Base-by-base conservation (phyloP, 2,888 invertebrate species). In the Pyrrhia umbra region DNA sequence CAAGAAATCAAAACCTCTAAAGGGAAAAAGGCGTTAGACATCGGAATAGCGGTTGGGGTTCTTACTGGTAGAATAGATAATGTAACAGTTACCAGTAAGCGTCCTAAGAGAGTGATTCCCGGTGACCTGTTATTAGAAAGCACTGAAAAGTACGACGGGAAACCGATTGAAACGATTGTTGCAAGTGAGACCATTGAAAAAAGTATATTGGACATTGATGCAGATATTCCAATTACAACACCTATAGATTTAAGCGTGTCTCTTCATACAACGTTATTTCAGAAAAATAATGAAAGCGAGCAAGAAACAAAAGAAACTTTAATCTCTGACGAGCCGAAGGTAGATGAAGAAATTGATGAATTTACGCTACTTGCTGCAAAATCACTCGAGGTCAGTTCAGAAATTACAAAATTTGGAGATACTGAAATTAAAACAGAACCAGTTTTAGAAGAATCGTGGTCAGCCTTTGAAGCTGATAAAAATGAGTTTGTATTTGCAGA, bases 31-130 rank as follows among this genome's bases (percentile, higher is more conserved):
- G 95, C 97, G 18, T 96, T 98, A 13, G 97, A 97, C 83, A 96
- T 98, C 68, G 98, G 98, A 8, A 96, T 97, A 60, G 98, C 98
- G 9, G 98, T 98, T 76, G 98, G 98, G 88, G 98, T 98, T 49
- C 95, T 98, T 21, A 97, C 98, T 1, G 98, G 98, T 0, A 96
- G 97, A 65, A 96, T 97, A 65, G 97, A 98, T 82, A 96, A 97
- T 83, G 96, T 97, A 5, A 96, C 96, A 77, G 95, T 96, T 20
- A 95, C 95, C 30, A 92, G 96, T 82, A 95, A 90, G 81, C 92
- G 90, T 86, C 92, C 88, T 49, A 96, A 97, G 79, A 92, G 96
- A 82, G 94, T 96, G 68, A 96, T 97, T 77, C 96, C 97, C 43
- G 96, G 96, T 77, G 96, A 97, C 90, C 93, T 97, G 15, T 86